Evolutionary conservation across 2,888 invertebrate species (phyloP).

Genomic region (Nematopogon swammerdamellus): DNA sequence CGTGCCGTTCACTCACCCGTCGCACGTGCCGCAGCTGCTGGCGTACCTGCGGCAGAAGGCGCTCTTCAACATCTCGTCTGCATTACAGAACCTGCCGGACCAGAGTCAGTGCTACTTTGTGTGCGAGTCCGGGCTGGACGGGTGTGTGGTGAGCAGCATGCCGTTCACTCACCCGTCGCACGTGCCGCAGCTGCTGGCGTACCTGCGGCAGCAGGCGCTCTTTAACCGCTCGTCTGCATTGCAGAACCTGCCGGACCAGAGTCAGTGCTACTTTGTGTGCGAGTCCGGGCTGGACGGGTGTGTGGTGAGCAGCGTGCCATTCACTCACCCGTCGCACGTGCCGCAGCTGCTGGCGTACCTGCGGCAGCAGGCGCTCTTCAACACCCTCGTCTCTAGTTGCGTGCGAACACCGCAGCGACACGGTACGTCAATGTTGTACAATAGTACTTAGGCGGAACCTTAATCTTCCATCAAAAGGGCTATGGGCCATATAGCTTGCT

Average conservation of each 20-base stretch:
- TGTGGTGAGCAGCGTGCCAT: constrained; percentile 77
- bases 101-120: too few relatives aligned
- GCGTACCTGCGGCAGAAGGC: constrained; percentile 85
- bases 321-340: constrained; percentile 91
- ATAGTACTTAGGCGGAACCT: too few relatives aligned
- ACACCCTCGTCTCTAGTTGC: constrained; percentile 84
- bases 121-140: constrained; percentile 51
- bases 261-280: constrained; percentile 91
- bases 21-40: constrained; percentile 86
- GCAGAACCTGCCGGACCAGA: constrained; percentile 87
- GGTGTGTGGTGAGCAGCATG: constrained; percentile 73
- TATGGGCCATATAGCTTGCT: too few relatives aligned
- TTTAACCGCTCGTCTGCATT: constrained; percentile 77
- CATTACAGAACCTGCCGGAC: too few relatives aligned
- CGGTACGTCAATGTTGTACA: constrained; percentile 55
- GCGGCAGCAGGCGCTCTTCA: constrained; percentile 89
- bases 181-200: constrained; percentile 81
- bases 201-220: constrained; percentile 84
- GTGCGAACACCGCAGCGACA: constrained; percentile 78
- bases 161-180: constrained; percentile 94
- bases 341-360: constrained; percentile 81
- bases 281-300: constrained; percentile 73
- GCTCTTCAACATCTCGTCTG: constrained; percentile 82
- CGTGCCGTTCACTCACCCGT: constrained; percentile 92
- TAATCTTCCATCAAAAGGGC: background rate